These are phyloP conservation scores for Papilio dardanus DNA, from an alignment of 1,140 invertebrate species.

Conservation along the genomic window DNA sequence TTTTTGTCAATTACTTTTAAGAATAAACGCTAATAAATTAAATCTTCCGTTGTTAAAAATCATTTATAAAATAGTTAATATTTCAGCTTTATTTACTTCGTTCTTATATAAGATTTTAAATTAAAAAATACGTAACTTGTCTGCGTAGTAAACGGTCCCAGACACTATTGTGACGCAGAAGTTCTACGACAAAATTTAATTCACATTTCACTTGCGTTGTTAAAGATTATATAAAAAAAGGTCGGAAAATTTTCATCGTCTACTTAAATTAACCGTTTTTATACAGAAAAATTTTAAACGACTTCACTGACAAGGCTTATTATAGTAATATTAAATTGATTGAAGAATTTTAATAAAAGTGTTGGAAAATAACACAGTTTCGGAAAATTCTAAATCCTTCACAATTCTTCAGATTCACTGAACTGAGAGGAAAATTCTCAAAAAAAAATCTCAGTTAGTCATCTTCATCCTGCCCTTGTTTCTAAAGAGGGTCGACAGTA, in stretches of 20 bases:
- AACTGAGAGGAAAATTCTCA: no score
- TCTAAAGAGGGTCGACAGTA: no score
- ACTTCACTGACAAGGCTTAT: background rate
- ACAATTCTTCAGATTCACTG: no score
- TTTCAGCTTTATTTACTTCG: no score
- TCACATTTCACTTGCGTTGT: background rate
- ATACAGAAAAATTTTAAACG: background rate
- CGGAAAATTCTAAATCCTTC: no score
- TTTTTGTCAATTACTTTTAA: no score
- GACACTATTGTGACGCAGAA: conserved; percentile 17
- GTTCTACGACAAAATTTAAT: background rate
- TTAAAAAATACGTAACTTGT: background rate
- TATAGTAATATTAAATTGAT: background rate
- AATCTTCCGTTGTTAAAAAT: no score
- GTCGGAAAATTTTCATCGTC: background rate
- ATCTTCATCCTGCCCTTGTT: no score
- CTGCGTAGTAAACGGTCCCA: background rate
- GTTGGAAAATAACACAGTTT: background rate
- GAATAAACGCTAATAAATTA: no score
- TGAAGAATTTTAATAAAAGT: background rate
- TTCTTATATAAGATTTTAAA: no score
- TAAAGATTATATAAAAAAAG: background rate
- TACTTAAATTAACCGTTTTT: background rate
- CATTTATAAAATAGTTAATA: no score
- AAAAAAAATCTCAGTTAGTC: no score